Conservation (phyloP, 2,888 invertebrate species). For the Caradrina clavipalpis region DNA sequence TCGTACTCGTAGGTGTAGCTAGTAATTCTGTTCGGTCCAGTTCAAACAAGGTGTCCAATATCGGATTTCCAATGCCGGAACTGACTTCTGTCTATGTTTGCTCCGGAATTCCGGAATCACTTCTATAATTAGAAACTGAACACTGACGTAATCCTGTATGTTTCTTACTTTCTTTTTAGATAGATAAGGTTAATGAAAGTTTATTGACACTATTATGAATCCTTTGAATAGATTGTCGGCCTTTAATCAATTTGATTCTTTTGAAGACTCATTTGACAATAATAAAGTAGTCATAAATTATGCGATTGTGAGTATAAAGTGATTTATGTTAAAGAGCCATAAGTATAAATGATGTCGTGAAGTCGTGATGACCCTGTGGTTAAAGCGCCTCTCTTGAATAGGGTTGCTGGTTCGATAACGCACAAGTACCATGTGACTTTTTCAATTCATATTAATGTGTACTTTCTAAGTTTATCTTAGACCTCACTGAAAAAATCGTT, state of each 20-base stretch:
- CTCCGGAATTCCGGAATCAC: constrained; percentile 28
- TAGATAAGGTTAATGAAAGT: neutral
- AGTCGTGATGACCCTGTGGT: too few species aligned
- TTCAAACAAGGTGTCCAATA: constrained; percentile 46
- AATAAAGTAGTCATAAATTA: too few species aligned
- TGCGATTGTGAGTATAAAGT: neutral
- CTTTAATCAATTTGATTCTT: neutral
- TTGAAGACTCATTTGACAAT: neutral
- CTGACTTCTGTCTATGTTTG: constrained; percentile 19
- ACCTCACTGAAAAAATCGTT: too few species aligned
- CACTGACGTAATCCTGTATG: neutral
- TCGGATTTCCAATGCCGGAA: constrained; percentile 47
- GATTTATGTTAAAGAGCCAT: neutral
- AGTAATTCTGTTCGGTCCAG: constrained; percentile 32
- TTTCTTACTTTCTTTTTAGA: neutral
- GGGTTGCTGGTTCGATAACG: too few species aligned
- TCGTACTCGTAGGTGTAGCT: constrained; percentile 44
- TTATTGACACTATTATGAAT: neutral
- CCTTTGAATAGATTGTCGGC: neutral
- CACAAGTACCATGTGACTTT: too few species aligned
- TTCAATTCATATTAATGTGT: too few species aligned
- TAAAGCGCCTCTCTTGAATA: too few species aligned
- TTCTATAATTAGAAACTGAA: constrained; percentile 20
- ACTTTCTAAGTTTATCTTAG: too few species aligned
- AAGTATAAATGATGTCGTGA: too few species aligned